Conservation (phyloP, 2,113 vertebrate genomes). For the Amazona vittata region DNA sequence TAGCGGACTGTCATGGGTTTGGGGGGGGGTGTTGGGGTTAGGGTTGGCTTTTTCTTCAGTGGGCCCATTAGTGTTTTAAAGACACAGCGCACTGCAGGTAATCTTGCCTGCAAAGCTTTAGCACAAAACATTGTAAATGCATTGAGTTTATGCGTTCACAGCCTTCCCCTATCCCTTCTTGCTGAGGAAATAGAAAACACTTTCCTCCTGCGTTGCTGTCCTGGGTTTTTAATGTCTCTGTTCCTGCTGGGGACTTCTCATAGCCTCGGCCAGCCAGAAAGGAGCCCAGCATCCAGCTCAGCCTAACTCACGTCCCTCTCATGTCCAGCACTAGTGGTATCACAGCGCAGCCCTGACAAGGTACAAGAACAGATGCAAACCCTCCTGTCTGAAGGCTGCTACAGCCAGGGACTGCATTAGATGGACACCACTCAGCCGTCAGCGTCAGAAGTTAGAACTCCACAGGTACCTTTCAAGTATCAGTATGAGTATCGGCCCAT, state of each 20-base stretch:
- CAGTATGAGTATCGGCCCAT: not conserved
- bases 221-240: not conserved
- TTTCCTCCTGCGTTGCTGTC: not conserved
- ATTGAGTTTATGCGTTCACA: not conserved
- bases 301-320: accelerated
- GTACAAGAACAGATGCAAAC: accelerated
- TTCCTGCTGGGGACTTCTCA: not conserved
- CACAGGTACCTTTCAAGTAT: not conserved
- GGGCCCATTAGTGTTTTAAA: constrained; percentile 76
- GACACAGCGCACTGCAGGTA: constrained; percentile 54
- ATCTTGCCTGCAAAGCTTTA: constrained; percentile 9
- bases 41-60: constrained; percentile 6
- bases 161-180: not conserved
- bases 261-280: accelerated
- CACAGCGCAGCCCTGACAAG: not conserved
- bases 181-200: not conserved
- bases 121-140: not conserved
- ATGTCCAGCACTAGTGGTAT: accelerated
- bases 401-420: not conserved
- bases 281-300: not conserved
- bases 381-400: not conserved
- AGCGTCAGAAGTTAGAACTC: not conserved
- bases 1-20: constrained; percentile 76
- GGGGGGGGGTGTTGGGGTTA: not conserved
- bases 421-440: accelerated